A percentile compares a stretch with the other conserved stretches of the same genome.
Evolutionary conservation across 2,113 vertebrate species (phyloP).

Genomic region (Lampris megalopsis): DNA sequence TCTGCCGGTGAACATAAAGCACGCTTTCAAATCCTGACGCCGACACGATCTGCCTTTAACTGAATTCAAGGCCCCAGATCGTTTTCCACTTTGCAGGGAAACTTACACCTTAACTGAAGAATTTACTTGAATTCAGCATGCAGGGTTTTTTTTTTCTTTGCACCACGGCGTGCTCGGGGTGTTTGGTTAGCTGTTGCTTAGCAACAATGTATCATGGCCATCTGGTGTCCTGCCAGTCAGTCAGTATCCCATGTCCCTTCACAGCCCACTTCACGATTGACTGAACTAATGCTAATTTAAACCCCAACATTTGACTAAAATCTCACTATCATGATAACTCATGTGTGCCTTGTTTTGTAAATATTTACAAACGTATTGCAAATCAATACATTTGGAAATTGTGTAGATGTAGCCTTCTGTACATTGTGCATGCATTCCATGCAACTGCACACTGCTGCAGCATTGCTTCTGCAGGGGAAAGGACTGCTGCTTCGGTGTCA

Average conservation of each 20-base stretch:
- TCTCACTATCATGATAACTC: background rate
- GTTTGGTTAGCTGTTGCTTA: slow-evolving; percentile 58
- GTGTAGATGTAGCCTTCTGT: no score
- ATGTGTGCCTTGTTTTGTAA: no score
- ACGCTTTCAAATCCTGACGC: background rate
- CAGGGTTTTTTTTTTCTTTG: background rate
- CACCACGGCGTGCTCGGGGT: slow-evolving; percentile 10
- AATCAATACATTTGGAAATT: no score
- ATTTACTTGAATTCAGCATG: slow-evolving; percentile 8
- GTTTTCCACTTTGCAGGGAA: background rate
- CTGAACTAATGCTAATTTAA: background rate
- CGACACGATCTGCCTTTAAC: background rate
- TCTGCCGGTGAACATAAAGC: background rate
- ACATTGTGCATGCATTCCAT: background rate
- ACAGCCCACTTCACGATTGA: background rate
- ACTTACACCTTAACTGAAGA: background rate
- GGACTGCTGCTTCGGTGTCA: background rate
- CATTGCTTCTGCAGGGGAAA: background rate
- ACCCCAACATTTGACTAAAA: background rate
- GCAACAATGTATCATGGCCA: slow-evolving; percentile 39
- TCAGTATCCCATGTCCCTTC: slow-evolving; percentile 5
- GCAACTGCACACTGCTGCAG: background rate
- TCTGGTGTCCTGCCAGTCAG: slow-evolving; percentile 40
- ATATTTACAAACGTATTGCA: no score
- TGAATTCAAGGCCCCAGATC: background rate